These are phyloP conservation scores for Nansenia antarctica DNA, from an alignment of 2,113 vertebrate species.

Conservation along the genomic window DNA sequence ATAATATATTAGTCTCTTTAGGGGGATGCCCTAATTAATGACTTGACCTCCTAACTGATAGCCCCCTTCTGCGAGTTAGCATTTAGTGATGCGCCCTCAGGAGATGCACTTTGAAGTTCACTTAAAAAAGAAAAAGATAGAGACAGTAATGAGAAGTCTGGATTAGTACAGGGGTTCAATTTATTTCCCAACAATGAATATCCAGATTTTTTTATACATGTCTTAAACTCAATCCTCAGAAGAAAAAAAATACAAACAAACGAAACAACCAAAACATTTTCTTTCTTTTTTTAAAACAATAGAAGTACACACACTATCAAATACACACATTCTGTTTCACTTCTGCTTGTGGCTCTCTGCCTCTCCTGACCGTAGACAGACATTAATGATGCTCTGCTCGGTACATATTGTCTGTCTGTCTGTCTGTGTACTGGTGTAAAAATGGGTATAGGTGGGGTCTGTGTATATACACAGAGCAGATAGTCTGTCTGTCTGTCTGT, in stretches of 20 bases:
- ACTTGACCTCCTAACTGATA: conserved; percentile 70
- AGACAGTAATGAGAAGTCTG: conserved; percentile 62
- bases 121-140: conserved; percentile 53
- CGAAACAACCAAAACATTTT: conserved; percentile 51
- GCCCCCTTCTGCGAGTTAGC: conserved; percentile 73
- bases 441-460: neutral
- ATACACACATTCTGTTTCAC: conserved; percentile 40
- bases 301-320: conserved; percentile 37
- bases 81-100: conserved; percentile 69
- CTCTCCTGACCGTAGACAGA: conserved; percentile 24
- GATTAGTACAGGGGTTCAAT: conserved; percentile 55
- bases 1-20: conserved; percentile 66
- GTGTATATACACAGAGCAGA: conserved; percentile 23
- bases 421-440: conserved; percentile 1
- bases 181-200: conserved; percentile 69
- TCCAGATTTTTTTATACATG: conserved; percentile 64
- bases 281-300: conserved; percentile 28
- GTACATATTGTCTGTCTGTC: conserved; percentile 32
- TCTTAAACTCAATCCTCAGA: conserved; percentile 46
- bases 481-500: conserved; percentile 22
- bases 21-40: conserved; percentile 77
- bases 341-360: neutral
- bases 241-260: conserved; percentile 44
- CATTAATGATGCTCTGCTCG: conserved; percentile 32
- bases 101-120: conserved; percentile 60